Evolutionary conservation across 2,888 invertebrate genomes (phyloP).

Genomic region (Phania funesta): DNA sequence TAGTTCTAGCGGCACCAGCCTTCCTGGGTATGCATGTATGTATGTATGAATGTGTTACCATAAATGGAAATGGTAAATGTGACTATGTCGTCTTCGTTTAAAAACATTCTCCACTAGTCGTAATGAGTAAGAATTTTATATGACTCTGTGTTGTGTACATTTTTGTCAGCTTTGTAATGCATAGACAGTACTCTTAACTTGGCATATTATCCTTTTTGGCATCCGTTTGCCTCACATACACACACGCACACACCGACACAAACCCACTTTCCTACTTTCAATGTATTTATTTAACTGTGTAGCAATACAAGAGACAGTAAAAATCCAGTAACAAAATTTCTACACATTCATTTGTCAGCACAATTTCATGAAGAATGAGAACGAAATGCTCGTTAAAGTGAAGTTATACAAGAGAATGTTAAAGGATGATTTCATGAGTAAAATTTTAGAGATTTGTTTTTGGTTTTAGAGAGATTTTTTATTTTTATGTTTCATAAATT

Average conservation of each 20-base stretch:
- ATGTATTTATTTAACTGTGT: background rate
- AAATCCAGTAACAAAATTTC: slow-evolving; percentile 41
- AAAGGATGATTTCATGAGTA: slow-evolving; percentile 4
- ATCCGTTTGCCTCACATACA: slow-evolving; percentile 32
- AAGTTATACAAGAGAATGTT: background rate
- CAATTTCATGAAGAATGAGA: slow-evolving; percentile 23
- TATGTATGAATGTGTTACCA: background rate
- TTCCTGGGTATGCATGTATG: slow-evolving; percentile 29
- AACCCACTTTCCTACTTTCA: background rate
- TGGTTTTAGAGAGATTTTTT: too few relatives aligned
- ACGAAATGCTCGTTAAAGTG: slow-evolving; percentile 10
- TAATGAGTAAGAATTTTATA: slow-evolving; percentile 53
- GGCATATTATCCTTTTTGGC: slow-evolving; percentile 65
- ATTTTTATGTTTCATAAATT: too few relatives aligned
- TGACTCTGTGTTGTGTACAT: background rate
- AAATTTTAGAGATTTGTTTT: background rate
- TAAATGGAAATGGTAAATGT: slow-evolving; percentile 34
- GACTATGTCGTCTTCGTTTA: slow-evolving; percentile 26
- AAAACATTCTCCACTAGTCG: slow-evolving; percentile 46
- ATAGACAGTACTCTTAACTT: slow-evolving; percentile 52
- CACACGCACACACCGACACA: background rate
- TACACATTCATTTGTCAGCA: slow-evolving; percentile 38
- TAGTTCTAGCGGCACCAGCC: slow-evolving; percentile 63
- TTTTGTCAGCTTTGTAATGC: slow-evolving; percentile 5
- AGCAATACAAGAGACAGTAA: background rate